Evolutionary conservation across 2,888 invertebrate genomes (phyloP), one percentile per base, ranked within the genome.

Genomic region (Lapara coniferarum): DNA sequence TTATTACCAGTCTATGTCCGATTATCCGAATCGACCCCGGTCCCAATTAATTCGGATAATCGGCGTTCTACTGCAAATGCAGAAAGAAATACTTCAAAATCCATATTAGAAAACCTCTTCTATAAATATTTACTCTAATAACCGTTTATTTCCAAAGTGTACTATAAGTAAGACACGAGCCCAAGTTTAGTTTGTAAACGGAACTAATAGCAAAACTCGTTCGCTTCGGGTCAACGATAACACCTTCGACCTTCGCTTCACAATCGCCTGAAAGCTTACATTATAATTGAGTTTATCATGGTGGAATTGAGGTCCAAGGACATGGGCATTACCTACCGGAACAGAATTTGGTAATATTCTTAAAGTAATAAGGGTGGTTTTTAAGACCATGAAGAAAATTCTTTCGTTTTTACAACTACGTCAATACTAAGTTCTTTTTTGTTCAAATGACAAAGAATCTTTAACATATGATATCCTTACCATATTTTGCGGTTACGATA

Each of bases 211-310:
- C 51, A 37, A 63, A 56, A 73, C 70, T 73, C 73, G 72, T 76
- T 75, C 72, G 74, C 75, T 80, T 74, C 73, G 74, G 78, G 75
- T 75, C 70, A 71, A 71, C 69, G 70, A 66, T 72, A 73, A 76
- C 75, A 68, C 69, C 71, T 70, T 70, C 71, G 56, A 68, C 72
- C 73, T 74, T 75, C 67, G 59, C 71, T 55, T 72, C 74, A 74
- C 71, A 76, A 73, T 74, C 70, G 70, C 70, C 59, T 63, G 52
- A 55, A 66, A 72, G 70, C 73, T 66, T 57, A 66, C 46, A 55
- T 66, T 55, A 69, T 66, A 56, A 69, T 56, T 69, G 66, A 66
- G 49, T 56, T 66, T 63, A 66, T 63, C 55, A 53, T 63, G 7
- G 56, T n/a, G 44, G 16, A 59, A 16, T 8, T 44, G 16, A 59